phyloP scores from a whole-genome alignment of 92 coral and sea anemone genomes.

The Zoanthus solanderi region DNA sequence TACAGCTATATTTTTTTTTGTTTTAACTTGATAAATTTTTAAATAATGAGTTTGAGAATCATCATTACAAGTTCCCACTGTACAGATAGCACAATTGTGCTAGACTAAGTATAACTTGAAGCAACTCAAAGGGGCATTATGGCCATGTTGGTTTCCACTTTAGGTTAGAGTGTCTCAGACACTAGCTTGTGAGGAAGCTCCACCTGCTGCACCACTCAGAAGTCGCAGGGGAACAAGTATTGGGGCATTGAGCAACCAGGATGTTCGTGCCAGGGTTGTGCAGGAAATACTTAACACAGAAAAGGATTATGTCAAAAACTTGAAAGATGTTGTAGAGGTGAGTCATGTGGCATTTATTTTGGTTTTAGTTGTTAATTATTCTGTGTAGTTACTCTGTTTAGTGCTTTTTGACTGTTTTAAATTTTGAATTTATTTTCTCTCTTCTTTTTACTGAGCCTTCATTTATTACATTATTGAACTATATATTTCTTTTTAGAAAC shows the following conservation, averaged over 20 bases:
- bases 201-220: constrained; percentile 79
- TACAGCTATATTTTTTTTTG: too few relatives aligned
- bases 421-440: too few relatives aligned
- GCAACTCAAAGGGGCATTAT: too few relatives aligned
- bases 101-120: too few relatives aligned
- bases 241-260: constrained; percentile 83
- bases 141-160: neutral
- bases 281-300: constrained; percentile 92
- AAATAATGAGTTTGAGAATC: neutral
- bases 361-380: too few relatives aligned
- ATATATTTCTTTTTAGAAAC: too few relatives aligned
- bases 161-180: constrained; percentile 89
- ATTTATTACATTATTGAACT: too few relatives aligned
- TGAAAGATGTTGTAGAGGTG: constrained; percentile 96
- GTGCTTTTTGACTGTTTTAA: too few relatives aligned
- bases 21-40: neutral
- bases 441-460: too few relatives aligned
- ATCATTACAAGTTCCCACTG: neutral
- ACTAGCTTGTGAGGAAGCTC: constrained; percentile 74
- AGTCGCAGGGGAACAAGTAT: constrained; percentile 81
- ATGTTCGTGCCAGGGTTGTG: constrained; percentile 89
- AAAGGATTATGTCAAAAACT: constrained; percentile 92
- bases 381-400: too few relatives aligned
- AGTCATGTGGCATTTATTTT: neutral
- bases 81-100: neutral